phyloP scores from a whole-genome alignment of 2,797 vertebrate genomes.

The Myotis planiceps region DNA sequence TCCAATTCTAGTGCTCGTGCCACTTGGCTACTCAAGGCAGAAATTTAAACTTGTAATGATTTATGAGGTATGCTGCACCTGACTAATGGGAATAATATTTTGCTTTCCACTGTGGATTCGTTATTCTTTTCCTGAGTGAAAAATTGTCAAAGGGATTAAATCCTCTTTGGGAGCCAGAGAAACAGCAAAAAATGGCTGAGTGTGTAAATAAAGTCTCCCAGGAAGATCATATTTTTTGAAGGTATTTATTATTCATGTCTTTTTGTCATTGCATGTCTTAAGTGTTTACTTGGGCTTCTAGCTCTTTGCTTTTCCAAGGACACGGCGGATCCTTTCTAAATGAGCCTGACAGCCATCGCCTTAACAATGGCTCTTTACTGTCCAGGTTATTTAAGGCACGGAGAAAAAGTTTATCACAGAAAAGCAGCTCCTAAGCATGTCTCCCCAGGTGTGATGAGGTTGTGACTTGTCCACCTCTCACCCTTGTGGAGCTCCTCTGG shows the following conservation, averaged over 20 bases:
- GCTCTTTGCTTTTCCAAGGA: conserved; percentile 71
- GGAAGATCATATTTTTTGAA: conserved; percentile 66
- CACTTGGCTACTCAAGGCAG: background rate
- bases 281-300: conserved; percentile 65
- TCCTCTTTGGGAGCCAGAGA: conserved; percentile 48
- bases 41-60: conserved; percentile 47
- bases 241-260: conserved; percentile 73
- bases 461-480: background rate
- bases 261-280: conserved; percentile 57
- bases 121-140: conserved; percentile 61
- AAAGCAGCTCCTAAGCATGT: conserved; percentile 56
- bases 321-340: conserved; percentile 26
- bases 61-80: background rate
- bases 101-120: background rate
- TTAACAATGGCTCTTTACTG: conserved; percentile 71
- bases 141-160: conserved; percentile 59
- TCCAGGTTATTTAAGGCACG: conserved; percentile 59
- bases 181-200: conserved; percentile 16
- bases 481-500: conserved; percentile 31
- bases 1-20: background rate
- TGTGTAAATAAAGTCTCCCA: conserved; percentile 61
- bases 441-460: conserved; percentile 45
- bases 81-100: conserved; percentile 31
- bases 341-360: conserved; percentile 28
- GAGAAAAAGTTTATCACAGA: conserved; percentile 61